Evolutionary conservation across 2,888 invertebrate species (phyloP), one percentile per base, ranked within the genome.

Genomic region (Scaptomyza tumidula): DNA sequence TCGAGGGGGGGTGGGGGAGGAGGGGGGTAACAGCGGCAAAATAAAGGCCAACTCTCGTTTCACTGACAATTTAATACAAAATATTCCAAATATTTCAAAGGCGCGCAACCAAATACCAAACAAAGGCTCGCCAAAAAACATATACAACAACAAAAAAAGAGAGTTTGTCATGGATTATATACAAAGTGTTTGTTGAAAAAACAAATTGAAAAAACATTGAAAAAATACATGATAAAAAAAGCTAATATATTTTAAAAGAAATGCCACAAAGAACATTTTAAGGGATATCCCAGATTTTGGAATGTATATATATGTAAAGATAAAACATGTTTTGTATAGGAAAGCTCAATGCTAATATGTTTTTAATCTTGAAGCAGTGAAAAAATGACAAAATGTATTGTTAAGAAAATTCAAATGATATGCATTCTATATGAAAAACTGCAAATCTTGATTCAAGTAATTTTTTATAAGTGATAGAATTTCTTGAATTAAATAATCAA

Each of bases 51-150:
- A 66, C 80, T 88, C 73, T 88, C 73, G 88, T 83, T 83, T 88
- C 86, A 88, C 88, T 83, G 84, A 83, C 82, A 88, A 83, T 83
- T 83, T 88, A 83, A 83, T 88, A 77, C 86, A 73, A 88, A 83
- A 81, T 86, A 83, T 83, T 66, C 74, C 84, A 83, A 88, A 86
- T 69, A 88, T 83, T 83, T 83, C 65, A 76, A 65, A 69, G 61
- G 62, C 69, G 46, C 60, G 67, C 67, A 75, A 57, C 74, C 73
- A 70, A 79, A 82, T 62, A 58, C 52, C 53, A 48, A 54, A 49
- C 41, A 43, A 46, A 61, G 31, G 35, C 33, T 55, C 50, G 46
- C 43, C 48, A 5, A 54, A 53, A 52, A 39, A 55, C 59, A 43
- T n/a, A 9, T 44, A 50, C 3, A 48, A 54, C 14, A 54, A 43